Percentiles rank a stretch among this genome's conserved stretches.
Conservation (phyloP, 2,113 vertebrate genomes). For the Alouatta palliata region DNA sequence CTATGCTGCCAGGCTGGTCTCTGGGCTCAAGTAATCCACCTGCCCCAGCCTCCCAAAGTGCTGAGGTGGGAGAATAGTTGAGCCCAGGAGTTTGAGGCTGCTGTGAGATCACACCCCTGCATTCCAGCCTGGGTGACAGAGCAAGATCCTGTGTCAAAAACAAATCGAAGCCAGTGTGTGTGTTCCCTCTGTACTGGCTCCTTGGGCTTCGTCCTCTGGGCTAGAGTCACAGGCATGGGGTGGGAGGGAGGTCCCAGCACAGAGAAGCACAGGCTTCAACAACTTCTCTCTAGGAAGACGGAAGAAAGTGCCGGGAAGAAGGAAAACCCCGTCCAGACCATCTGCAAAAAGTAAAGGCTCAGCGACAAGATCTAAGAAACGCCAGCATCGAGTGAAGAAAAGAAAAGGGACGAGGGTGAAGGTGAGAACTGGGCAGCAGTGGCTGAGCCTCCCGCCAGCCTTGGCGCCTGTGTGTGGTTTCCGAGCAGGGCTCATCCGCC, state of each 20-base stretch:
- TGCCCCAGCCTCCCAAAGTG: too few relatives aligned
- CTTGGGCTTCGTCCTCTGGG: neutral
- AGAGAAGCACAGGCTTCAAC: fast-evolving
- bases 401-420: constrained; percentile 81
- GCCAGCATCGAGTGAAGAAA: constrained; percentile 83
- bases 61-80: too few relatives aligned
- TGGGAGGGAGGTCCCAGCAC: neutral
- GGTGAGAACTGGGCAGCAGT: constrained; percentile 62
- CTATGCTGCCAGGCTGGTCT: too few relatives aligned
- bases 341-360: constrained; percentile 76
- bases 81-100: too few relatives aligned
- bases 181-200: neutral
- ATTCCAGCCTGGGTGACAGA: too few relatives aligned
- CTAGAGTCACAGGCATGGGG: too few relatives aligned
- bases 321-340: constrained; percentile 76
- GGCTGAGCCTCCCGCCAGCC: fast-evolving
- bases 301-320: constrained; percentile 83
- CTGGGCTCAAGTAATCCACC: too few relatives aligned
- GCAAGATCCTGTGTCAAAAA: too few relatives aligned
- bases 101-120: too few relatives aligned
- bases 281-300: constrained; percentile 83
- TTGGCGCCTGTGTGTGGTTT: fast-evolving
- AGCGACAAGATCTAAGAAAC: constrained; percentile 80
- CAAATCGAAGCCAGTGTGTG: too few relatives aligned
- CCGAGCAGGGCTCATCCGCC: fast-evolving